Evolutionary conservation across 2,888 invertebrate species (phyloP), one percentile per base, ranked within the genome.

Genomic region (Tinea pellionella): DNA sequence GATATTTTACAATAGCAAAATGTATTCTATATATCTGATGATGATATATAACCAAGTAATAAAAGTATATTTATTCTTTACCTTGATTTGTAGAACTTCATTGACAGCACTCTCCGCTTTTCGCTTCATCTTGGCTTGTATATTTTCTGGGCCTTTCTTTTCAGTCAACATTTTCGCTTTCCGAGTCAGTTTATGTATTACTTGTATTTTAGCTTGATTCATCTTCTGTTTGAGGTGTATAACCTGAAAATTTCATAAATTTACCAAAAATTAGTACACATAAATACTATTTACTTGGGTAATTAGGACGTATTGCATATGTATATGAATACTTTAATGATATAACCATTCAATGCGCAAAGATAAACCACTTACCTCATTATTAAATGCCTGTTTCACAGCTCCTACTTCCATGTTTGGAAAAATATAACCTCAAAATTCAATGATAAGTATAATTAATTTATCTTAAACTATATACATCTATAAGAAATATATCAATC

Each of bases 361-460:
- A 24, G 2, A 6, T 24, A 24, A 24, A 6, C 24, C 2, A 63
- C 63, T 62, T 64, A 86, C 87, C 77, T 87, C 86, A 68, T 82
- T 87, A 65, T 87, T 87, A 65, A 83, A 86, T 0, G 82, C 85
- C 66, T 86, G 86, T 72, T 86, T 86, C 11, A 87, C 85, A 29
- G 87, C 87, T 24, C 87, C 87, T 56, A 86, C 77, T 73, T 87
- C 87, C 87, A 87, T 87, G 69, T 43, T 43, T 61, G 24, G 51
- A 32, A 30, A 29, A 32, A 32, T 32, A 53, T 51, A 53, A 32
- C 19, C 42, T 24, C 41, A 32, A 55, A 55, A 55, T 30, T 8
- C 29, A 32, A 58, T 42, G 4, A 41, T 59, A 60, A 43, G 67
- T 59, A 61, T 29, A 24, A n/a, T n/a, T n/a, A n/a, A n/a, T n/a